A percentile compares a stretch with the other conserved stretches of the same genome.
These are phyloP conservation scores for Brachionus manjavacas DNA, from an alignment of 1,140 invertebrate genomes.

Conservation along the genomic window DNA sequence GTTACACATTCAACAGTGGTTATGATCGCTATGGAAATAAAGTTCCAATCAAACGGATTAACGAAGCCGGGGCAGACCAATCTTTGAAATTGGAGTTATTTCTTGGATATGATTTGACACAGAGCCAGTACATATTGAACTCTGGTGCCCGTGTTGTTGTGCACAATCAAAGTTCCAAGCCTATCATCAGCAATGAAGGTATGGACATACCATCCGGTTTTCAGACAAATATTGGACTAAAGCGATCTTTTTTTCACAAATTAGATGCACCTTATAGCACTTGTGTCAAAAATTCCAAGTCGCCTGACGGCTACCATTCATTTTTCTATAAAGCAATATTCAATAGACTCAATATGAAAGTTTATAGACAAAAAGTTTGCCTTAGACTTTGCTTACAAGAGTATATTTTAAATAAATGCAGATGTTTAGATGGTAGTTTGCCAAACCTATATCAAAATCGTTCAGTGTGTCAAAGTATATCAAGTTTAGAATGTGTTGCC, in stretches of 20 bases:
- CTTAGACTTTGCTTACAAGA: constrained; percentile 30
- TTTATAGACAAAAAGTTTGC: constrained; percentile 38
- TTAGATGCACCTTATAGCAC: not conserved
- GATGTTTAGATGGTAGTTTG: constrained; percentile 37
- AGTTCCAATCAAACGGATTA: constrained; percentile 28
- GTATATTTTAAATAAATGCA: not conserved
- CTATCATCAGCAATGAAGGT: constrained; percentile 29
- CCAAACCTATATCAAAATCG: not conserved
- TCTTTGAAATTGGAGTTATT: constrained; percentile 24
- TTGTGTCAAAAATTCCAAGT: constrained; percentile 22
- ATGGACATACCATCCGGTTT: constrained; percentile 18
- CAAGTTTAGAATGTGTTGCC: not conserved
- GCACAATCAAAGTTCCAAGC: constrained; percentile 14
- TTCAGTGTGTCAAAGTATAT: not conserved
- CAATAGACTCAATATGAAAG: not conserved
- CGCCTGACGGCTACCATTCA: not conserved
- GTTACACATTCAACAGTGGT: constrained; percentile 44
- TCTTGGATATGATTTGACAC: constrained; percentile 24
- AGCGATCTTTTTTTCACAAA: constrained; percentile 26
- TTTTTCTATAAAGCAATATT: constrained; percentile 7
- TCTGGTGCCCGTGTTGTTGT: constrained; percentile 9
- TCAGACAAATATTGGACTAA: constrained; percentile 24
- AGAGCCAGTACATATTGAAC: constrained; percentile 29
- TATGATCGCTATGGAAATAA: not conserved
- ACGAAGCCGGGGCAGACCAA: constrained; percentile 30